These are phyloP conservation scores for Decapterus maruadsi DNA, from an alignment of 2,797 vertebrate species.

Conservation along the genomic window DNA sequence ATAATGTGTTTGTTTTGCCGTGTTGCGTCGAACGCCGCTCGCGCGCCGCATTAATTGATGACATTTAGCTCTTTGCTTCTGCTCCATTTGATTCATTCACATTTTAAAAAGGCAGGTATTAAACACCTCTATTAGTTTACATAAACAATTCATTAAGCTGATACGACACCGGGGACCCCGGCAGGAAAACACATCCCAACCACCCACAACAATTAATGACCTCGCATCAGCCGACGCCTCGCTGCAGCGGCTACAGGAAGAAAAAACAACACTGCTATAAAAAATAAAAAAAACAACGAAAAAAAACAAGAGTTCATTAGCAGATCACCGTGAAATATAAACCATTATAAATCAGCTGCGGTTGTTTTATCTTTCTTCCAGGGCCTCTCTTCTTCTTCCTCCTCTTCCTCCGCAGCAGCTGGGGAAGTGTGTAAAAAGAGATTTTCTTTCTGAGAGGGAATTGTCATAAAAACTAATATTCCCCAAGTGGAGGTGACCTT, in stretches of 20 bases:
- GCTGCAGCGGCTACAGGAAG: background rate
- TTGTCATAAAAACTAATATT: constrained; percentile 59
- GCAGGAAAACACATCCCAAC: constrained; percentile 60
- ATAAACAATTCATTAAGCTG: constrained; percentile 74
- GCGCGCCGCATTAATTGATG: constrained; percentile 57
- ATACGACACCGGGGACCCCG: constrained; percentile 64
- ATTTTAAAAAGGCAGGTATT: constrained; percentile 73
- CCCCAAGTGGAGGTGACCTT: constrained; percentile 64
- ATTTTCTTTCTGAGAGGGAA: constrained; percentile 37
- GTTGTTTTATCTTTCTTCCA: background rate
- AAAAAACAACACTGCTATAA: constrained; percentile 4
- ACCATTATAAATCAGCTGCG: background rate
- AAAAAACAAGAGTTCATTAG: constrained; percentile 54
- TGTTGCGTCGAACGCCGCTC: constrained; percentile 24
- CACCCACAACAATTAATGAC: constrained; percentile 68
- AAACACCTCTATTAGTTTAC: constrained; percentile 67
- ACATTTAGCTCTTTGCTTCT: constrained; percentile 56
- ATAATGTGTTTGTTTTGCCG: constrained; percentile 49
- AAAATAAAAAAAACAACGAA: constrained; percentile 31
- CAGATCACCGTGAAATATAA: constrained; percentile 7
- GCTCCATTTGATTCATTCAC: constrained; percentile 55
- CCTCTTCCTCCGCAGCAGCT: background rate
- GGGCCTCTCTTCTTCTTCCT: background rate
- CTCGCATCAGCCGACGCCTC: constrained; percentile 49
- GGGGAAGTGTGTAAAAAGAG: constrained; percentile 38